A percentile compares a stretch with the other conserved stretches of the same genome.
Conservation (phyloP, 2,888 invertebrate genomes). For the Esperia sulphurella region DNA sequence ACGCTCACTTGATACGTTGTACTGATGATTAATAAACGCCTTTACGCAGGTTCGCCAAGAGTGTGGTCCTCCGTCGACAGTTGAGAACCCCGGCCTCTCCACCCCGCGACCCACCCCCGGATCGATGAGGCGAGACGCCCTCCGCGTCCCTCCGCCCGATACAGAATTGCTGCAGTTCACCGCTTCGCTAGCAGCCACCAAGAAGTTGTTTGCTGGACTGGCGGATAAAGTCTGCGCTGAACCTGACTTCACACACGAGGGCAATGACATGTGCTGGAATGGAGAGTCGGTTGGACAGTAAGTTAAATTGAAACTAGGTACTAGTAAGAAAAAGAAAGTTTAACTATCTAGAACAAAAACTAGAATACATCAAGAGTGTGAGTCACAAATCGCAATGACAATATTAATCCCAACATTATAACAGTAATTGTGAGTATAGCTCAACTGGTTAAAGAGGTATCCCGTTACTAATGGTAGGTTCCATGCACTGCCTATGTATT, state of each 20-base stretch:
- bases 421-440: too few relatives aligned
- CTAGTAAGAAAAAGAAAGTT: too few relatives aligned
- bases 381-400: too few relatives aligned
- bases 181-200: constrained; percentile 83
- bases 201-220: constrained; percentile 90
- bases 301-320: constrained; percentile 79
- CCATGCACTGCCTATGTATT: too few relatives aligned
- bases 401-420: too few relatives aligned
- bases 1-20: too few relatives aligned
- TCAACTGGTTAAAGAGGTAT: too few relatives aligned
- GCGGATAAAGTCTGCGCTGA: constrained; percentile 90
- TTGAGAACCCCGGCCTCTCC: constrained; percentile 35
- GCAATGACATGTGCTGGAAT: constrained; percentile 89
- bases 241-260: constrained; percentile 81
- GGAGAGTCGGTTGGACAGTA: constrained; percentile 87
- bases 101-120: constrained; percentile 41
- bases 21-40: neutral
- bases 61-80: constrained; percentile 60
- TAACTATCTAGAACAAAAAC: too few relatives aligned
- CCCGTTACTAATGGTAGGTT: too few relatives aligned
- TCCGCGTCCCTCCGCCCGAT: constrained; percentile 81
- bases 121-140: constrained; percentile 50
- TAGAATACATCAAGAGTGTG: too few relatives aligned
- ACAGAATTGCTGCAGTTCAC: constrained; percentile 82
- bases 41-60: constrained; percentile 58